Conservation (phyloP, 2,888 invertebrate genomes). For the Drosophila mettleri region DNA sequence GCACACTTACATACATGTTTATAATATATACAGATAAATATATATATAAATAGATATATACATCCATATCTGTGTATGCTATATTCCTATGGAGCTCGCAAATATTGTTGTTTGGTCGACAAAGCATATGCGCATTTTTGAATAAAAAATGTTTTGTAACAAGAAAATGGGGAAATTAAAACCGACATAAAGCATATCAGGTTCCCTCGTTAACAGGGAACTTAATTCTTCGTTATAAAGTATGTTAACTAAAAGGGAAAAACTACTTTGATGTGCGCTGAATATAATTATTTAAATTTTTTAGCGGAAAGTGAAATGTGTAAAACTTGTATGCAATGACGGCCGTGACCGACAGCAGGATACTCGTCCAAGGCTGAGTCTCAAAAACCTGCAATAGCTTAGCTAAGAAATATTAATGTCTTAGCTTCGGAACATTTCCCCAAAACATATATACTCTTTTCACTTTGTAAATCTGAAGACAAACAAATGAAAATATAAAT, state of each 20-base stretch:
- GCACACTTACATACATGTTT: background rate
- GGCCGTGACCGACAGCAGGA: too few species aligned
- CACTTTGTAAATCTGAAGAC: too few species aligned
- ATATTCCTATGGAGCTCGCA: constrained; percentile 22
- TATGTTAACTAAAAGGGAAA: background rate
- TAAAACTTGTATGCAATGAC: too few species aligned
- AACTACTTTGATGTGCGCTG: background rate
- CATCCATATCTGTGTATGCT: constrained; percentile 18
- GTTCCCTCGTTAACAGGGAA: background rate
- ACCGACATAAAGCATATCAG: constrained; percentile 3
- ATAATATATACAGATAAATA: background rate
- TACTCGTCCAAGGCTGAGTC: too few species aligned
- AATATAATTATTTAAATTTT: background rate
- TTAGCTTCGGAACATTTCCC: too few species aligned
- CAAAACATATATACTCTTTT: too few species aligned
- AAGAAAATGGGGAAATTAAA: constrained; percentile 1
- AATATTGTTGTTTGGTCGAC: constrained; percentile 23
- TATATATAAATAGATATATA: background rate
- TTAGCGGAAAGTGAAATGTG: background rate
- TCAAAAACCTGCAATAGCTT: too few species aligned
- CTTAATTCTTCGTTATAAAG: background rate
- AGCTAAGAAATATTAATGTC: too few species aligned
- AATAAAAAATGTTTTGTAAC: constrained; percentile 35
- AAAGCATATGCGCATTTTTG: constrained; percentile 52
- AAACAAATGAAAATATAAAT: background rate